Percentiles rank a stretch among this genome's conserved stretches.
These are phyloP conservation scores for Turdus rufiventris DNA, from an alignment of 2,113 vertebrate genomes.

Conservation along the genomic window DNA sequence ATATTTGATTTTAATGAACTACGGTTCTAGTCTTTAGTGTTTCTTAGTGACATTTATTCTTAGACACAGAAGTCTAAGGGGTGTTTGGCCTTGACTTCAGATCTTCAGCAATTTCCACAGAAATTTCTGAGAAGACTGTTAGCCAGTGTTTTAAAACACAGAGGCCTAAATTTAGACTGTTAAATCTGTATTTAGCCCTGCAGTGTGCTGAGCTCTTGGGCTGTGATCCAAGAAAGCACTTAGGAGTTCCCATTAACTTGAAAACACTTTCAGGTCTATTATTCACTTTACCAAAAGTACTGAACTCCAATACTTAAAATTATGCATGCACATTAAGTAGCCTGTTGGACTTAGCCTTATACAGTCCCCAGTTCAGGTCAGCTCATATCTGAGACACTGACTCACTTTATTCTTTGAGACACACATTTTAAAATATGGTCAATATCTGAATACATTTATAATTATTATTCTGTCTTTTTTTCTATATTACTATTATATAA, in stretches of 20 bases:
- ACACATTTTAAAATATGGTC: background rate
- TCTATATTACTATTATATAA: background rate
- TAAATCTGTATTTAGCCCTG: constrained; percentile 31
- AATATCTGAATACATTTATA: background rate
- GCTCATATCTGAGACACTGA: background rate
- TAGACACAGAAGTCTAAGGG: background rate
- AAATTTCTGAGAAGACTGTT: constrained; percentile 33
- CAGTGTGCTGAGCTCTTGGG: background rate
- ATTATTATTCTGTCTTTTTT: background rate
- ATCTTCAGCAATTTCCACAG: constrained; percentile 18
- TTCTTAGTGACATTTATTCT: constrained; percentile 6
- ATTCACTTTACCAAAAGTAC: constrained; percentile 25
- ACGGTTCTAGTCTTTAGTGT: background rate
- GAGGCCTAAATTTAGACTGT: constrained; percentile 43
- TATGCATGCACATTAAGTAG: background rate
- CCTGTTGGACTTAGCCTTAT: background rate
- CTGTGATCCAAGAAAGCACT: constrained; percentile 44
- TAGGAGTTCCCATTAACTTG: constrained; percentile 12
- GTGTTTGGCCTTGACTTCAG: constrained; percentile 2
- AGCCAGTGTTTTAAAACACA: constrained; percentile 27
- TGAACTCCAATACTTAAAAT: constrained; percentile 12
- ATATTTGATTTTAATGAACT: background rate
- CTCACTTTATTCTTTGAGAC: background rate
- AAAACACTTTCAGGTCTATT: constrained; percentile 6
- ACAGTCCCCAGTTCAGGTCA: background rate